Evolutionary conservation across 2,113 vertebrate species (phyloP).

Genomic region (Eulacestoma nigropectus): DNA sequence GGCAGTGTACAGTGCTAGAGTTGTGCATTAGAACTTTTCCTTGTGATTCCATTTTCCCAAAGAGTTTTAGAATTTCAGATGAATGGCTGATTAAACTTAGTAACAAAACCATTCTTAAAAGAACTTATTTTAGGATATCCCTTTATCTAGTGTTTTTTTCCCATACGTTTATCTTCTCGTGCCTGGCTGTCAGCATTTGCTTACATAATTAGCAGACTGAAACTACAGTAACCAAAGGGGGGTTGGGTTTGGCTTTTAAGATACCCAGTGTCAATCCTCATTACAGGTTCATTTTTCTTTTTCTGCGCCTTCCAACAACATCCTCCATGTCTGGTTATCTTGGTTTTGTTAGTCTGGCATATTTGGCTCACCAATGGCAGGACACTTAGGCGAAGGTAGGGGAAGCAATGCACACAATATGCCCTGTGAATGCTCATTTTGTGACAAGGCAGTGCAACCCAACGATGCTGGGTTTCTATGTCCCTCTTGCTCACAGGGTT

Average conservation of each 20-base stretch:
- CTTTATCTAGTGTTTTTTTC: background rate
- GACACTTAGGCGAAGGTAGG: background rate
- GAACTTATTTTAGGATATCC: background rate
- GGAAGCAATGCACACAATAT: background rate
- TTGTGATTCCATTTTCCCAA: background rate
- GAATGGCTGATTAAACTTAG: background rate
- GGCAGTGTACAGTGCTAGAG: background rate
- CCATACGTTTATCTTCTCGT: background rate
- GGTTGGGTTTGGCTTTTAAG: background rate
- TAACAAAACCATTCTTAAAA: background rate
- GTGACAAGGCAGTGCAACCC: conserved; percentile 60
- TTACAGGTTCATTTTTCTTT: conserved; percentile 51
- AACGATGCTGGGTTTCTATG: conserved; percentile 70
- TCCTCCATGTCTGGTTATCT: conserved; percentile 21
- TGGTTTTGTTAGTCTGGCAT: conserved; percentile 36
- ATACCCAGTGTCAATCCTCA: background rate
- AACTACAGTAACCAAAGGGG: background rate
- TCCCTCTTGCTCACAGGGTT: conserved; percentile 68
- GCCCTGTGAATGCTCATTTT: conserved; percentile 38
- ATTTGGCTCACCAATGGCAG: background rate
- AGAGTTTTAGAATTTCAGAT: background rate
- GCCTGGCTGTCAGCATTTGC: background rate
- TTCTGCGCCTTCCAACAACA: conserved; percentile 40
- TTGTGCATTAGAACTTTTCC: background rate
- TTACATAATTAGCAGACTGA: background rate